Conservation (phyloP, 2,113 vertebrate species). For the Oryzias melastigma region DNA sequence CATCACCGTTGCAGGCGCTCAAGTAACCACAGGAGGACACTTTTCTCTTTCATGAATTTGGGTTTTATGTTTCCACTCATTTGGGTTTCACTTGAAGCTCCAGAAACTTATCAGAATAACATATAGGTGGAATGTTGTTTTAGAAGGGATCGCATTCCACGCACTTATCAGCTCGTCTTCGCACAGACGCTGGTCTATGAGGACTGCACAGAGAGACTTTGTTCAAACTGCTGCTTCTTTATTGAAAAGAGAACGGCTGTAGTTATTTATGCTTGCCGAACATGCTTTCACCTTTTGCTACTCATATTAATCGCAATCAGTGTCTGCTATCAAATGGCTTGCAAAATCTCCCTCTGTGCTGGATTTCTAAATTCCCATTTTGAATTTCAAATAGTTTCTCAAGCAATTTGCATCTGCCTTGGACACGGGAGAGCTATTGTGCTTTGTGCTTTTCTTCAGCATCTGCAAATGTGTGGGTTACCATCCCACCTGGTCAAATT, state of each 20-base stretch:
- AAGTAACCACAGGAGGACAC: slow-evolving; percentile 9
- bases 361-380: slow-evolving; percentile 42
- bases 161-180: slow-evolving; percentile 22
- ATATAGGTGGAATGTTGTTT: slow-evolving; percentile 21
- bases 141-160: slow-evolving; percentile 20
- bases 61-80: slow-evolving; percentile 23
- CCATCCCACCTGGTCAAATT: neutral
- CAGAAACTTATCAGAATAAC: slow-evolving; percentile 27
- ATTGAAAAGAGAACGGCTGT: slow-evolving; percentile 30
- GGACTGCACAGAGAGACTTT: slow-evolving; percentile 37
- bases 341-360: slow-evolving; percentile 31
- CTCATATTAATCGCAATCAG: slow-evolving; percentile 66
- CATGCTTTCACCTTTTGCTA: slow-evolving; percentile 24
- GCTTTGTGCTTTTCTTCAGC: slow-evolving; percentile 13
- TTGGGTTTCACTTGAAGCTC: slow-evolving; percentile 14
- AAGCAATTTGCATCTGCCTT: slow-evolving; percentile 43
- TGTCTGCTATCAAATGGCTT: slow-evolving; percentile 43
- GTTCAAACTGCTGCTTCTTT: slow-evolving; percentile 38
- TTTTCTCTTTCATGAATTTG: slow-evolving; percentile 14
- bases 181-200: slow-evolving; percentile 16
- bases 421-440: slow-evolving; percentile 43
- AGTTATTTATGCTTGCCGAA: slow-evolving; percentile 37
- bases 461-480: slow-evolving; percentile 25
- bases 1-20: slow-evolving; percentile 2
- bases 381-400: slow-evolving; percentile 59